Evolutionary conservation across 2,888 invertebrate species (phyloP).

Genomic region (Melitaea athalia): DNA sequence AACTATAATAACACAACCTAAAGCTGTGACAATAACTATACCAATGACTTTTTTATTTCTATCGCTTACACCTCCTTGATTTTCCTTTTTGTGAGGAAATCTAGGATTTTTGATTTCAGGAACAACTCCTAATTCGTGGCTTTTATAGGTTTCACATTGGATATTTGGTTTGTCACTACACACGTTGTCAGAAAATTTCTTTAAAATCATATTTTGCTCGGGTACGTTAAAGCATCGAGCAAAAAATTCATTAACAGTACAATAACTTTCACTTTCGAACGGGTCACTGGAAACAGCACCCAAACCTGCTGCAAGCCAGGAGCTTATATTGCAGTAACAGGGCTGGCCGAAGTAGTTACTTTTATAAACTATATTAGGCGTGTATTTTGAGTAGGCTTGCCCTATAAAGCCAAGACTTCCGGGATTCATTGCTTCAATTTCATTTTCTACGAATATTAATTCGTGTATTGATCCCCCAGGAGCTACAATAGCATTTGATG

Average conservation of each 20-base stretch:
- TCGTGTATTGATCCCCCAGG: slow-evolving; percentile 81
- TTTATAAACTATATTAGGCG: slow-evolving; percentile 75
- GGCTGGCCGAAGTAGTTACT: slow-evolving; percentile 84
- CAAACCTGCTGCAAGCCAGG: slow-evolving; percentile 80
- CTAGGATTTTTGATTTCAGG: slow-evolving; percentile 73
- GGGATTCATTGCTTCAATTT: slow-evolving; percentile 67
- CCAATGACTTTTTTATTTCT: slow-evolving; percentile 71
- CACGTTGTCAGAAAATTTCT: slow-evolving; percentile 83
- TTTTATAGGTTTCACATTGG: slow-evolving; percentile 81
- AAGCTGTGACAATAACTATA: slow-evolving; percentile 78
- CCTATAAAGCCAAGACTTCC: slow-evolving; percentile 84
- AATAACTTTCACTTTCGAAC: slow-evolving; percentile 82
- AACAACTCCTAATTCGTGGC: slow-evolving; percentile 54
- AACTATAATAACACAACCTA: slow-evolving; percentile 78
- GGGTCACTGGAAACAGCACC: slow-evolving; percentile 64
- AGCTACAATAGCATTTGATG: slow-evolving; percentile 78
- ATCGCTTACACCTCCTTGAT: slow-evolving; percentile 50
- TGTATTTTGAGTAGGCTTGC: slow-evolving; percentile 67
- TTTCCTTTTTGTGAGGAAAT: slow-evolving; percentile 67
- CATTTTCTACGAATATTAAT: slow-evolving; percentile 74
- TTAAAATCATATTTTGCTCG: slow-evolving; percentile 84
- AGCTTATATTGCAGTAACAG: slow-evolving; percentile 84
- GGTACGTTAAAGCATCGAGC: slow-evolving; percentile 85
- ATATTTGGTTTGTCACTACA: slow-evolving; percentile 79
- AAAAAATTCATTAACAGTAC: slow-evolving; percentile 82